These are phyloP conservation scores for Lasioglossum calceatum DNA, from an alignment of 2,888 invertebrate species.

Conservation along the genomic window DNA sequence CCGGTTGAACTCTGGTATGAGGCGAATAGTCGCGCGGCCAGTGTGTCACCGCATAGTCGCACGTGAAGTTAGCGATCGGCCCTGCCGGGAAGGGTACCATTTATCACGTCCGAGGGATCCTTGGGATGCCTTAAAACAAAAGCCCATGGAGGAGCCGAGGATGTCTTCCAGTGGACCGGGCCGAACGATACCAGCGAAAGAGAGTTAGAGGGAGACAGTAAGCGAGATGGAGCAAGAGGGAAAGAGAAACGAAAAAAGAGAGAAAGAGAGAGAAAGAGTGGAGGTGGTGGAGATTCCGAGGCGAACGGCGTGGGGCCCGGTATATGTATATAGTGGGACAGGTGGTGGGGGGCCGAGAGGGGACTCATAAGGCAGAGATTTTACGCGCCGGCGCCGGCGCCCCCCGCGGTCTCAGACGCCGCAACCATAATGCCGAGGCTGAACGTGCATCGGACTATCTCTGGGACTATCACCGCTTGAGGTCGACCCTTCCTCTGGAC, in stretches of 20 bases:
- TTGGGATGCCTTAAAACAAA: constrained; percentile 82
- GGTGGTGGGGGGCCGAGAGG: constrained; percentile 66
- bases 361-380: constrained; percentile 82
- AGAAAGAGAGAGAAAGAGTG: background rate
- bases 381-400: constrained; percentile 84
- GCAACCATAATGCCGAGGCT: constrained; percentile 80
- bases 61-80: constrained; percentile 69
- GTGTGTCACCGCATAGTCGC: constrained; percentile 70
- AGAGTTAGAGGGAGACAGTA: background rate
- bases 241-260: background rate
- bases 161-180: constrained; percentile 69
- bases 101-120: constrained; percentile 80
- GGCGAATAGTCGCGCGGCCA: constrained; percentile 57
- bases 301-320: constrained; percentile 66
- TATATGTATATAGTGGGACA: constrained; percentile 58
- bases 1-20: constrained; percentile 30
- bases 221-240: constrained; percentile 6
- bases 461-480: constrained; percentile 77
- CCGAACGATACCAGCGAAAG: constrained; percentile 27
- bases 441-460: constrained; percentile 68
- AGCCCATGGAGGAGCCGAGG: constrained; percentile 79
- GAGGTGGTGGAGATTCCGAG: constrained; percentile 68
- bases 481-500: constrained; percentile 45
- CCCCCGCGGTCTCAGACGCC: constrained; percentile 84
- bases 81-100: constrained; percentile 76